Conservation (phyloP, 2,113 vertebrate species). For the Etheostoma spectabile region DNA sequence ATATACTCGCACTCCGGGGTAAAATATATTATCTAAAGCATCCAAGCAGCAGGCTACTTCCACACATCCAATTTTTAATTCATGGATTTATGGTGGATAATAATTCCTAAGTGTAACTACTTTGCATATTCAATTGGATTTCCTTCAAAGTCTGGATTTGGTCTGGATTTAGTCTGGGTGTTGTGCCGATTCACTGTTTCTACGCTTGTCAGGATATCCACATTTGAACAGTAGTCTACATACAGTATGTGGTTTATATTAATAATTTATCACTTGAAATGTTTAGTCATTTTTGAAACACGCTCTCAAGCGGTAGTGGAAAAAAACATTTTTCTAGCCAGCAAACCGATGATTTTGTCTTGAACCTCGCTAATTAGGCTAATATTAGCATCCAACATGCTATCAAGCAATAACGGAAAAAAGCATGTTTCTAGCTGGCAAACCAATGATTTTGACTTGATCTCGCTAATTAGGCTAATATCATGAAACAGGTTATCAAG, state of each 20-base stretch:
- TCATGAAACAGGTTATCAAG: no score
- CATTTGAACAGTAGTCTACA: neutral
- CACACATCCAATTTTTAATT: constrained; percentile 5
- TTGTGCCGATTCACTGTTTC: neutral
- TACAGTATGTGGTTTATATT: neutral
- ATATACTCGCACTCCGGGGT: constrained; percentile 29
- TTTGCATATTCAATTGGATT: neutral
- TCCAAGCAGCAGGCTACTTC: constrained; percentile 17
- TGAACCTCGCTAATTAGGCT: no score
- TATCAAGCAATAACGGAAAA: no score
- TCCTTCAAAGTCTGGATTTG: constrained; percentile 3
- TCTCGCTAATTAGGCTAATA: no score
- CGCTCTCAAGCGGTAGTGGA: no score
- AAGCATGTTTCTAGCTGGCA: no score
- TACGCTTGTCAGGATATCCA: neutral
- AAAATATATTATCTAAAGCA: constrained; percentile 40
- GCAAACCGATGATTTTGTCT: no score
- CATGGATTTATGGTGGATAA: constrained; percentile 1
- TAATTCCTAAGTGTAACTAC: neutral
- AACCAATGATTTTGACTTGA: no score
- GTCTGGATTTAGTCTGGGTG: neutral
- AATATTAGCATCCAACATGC: no score
- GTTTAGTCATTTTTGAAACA: no score
- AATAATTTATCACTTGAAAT: neutral
- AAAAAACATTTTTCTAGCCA: no score